Evolutionary conservation across 1,140 invertebrate genomes (phyloP).

Genomic region (Dolichoris vasculosae): DNA sequence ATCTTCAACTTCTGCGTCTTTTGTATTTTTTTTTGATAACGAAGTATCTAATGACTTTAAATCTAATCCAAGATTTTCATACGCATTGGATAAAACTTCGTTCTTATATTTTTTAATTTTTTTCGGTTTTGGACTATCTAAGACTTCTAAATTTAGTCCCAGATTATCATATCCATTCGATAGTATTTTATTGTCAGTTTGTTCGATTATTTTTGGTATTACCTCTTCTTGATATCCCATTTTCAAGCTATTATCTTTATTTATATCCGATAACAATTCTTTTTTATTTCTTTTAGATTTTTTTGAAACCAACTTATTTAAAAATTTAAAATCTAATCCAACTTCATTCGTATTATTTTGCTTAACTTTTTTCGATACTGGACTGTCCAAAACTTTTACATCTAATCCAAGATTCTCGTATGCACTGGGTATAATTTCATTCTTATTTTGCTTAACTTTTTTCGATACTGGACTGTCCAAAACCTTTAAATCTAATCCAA

Average conservation of each 20-base stretch:
- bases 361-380: no score
- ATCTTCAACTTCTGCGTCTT: conserved; percentile 9
- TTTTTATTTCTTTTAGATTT: conserved; percentile 24
- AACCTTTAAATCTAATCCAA: conserved; percentile 42
- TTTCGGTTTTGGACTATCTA: no score
- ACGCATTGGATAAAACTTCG: conserved; percentile 22
- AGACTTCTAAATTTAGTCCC: conserved; percentile 59
- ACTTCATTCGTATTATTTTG: background rate
- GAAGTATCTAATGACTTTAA: background rate
- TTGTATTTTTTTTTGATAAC: conserved; percentile 32
- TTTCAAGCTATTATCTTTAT: conserved; percentile 46
- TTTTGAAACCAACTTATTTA: conserved; percentile 12
- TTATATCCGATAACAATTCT: background rate
- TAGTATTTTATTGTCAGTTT: background rate
- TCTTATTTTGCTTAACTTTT: conserved; percentile 28
- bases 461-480: background rate
- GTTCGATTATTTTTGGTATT: no score
- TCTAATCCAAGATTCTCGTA: conserved; percentile 54
- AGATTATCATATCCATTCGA: conserved; percentile 59
- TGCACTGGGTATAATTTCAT: conserved; percentile 16
- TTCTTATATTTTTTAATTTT: conserved; percentile 5
- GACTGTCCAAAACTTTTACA: no score
- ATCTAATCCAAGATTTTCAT: conserved; percentile 38
- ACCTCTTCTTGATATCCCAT: background rate
- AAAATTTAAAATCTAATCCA: conserved; percentile 14